A percentile compares a stretch with the other conserved stretches of the same genome.
Conservation (phyloP, 2,888 invertebrate genomes). For the Tetranychus truncatus region DNA sequence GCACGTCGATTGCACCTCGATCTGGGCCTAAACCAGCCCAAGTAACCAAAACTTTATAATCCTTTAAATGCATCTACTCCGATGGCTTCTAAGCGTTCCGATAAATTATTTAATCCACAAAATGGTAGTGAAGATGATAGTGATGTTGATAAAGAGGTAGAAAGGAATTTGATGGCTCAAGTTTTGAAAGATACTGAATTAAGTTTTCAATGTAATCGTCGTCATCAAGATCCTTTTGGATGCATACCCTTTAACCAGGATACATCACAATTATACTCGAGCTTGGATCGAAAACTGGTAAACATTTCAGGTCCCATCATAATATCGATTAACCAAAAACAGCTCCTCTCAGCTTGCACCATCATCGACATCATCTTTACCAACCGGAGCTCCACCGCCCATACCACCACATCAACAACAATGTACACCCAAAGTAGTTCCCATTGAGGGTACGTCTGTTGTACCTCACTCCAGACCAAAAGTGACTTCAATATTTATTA, state of each 20-base stretch:
- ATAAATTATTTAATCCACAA: background rate
- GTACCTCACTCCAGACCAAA: constrained; percentile 65
- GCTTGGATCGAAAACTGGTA: constrained; percentile 1
- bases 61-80: too few relatives aligned
- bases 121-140: constrained; percentile 4
- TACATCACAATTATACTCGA: constrained; percentile 8
- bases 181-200: constrained; percentile 16
- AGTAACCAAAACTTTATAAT: constrained; percentile 14
- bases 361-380: background rate
- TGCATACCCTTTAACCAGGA: constrained; percentile 14
- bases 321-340: background rate
- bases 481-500: constrained; percentile 30
- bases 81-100: too few relatives aligned
- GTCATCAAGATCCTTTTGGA: constrained; percentile 12
- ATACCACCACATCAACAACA: constrained; percentile 5
- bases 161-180: constrained; percentile 19
- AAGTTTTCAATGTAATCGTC: constrained; percentile 3
- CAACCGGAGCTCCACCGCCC: background rate
- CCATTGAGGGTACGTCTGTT: constrained; percentile 49
- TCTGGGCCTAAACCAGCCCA: constrained; percentile 51
- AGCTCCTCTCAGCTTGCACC: background rate
- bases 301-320: background rate
- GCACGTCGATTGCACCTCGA: constrained; percentile 59
- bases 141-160: constrained; percentile 20
- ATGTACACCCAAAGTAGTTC: constrained; percentile 20